Evolutionary conservation across 2,888 invertebrate species (phyloP).

Genomic region (Calameuta pallipes): DNA sequence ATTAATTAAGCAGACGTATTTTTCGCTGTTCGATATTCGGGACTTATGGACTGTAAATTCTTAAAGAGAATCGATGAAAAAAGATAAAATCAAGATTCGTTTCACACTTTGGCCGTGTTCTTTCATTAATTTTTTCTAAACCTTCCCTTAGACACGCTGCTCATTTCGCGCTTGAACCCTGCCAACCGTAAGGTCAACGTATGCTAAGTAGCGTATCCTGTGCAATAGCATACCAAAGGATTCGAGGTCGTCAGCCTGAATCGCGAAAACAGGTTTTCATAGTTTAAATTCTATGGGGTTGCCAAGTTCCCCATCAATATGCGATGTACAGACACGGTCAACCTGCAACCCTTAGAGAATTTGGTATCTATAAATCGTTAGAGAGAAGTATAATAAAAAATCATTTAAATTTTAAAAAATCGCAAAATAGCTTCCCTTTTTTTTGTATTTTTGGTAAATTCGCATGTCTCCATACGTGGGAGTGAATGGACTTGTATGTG

Average conservation of each 20-base stretch:
- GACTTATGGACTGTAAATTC: background rate
- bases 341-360: background rate
- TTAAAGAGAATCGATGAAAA: background rate
- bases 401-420: background rate
- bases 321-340: background rate
- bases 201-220: slow-evolving; percentile 9
- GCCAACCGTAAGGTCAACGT: background rate
- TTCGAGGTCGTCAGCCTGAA: background rate
- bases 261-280: slow-evolving; percentile 5
- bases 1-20: background rate
- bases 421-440: background rate
- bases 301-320: background rate
- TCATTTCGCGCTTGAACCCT: background rate
- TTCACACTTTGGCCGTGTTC: background rate
- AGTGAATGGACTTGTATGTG: slow-evolving; percentile 28
- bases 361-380: background rate
- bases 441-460: background rate
- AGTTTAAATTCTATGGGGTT: background rate
- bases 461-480: slow-evolving; percentile 12
- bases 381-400: background rate
- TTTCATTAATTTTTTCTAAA: background rate
- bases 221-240: background rate
- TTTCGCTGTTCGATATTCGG: background rate
- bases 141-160: background rate
- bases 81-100: background rate